Evolutionary conservation across 1,140 invertebrate genomes (phyloP).

Genomic region (Drosophila dunni): DNA sequence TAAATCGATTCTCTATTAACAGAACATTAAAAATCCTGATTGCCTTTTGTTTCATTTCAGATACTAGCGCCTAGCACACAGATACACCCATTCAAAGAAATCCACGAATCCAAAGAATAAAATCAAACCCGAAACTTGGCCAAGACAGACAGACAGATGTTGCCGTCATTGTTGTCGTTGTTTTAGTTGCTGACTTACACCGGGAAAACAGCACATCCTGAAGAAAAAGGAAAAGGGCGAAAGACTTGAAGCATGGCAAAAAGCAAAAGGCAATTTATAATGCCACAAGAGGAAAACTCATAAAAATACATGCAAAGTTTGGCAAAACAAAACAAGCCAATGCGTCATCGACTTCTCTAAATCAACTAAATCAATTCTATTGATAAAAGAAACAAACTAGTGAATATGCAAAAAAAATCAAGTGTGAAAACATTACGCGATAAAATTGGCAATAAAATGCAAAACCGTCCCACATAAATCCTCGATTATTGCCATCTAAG

Average conservation of each 20-base stretch:
- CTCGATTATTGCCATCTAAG: conserved; percentile 25
- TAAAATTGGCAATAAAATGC: conserved; percentile 69
- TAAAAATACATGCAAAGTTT: conserved; percentile 26
- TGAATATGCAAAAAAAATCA: conserved; percentile 13
- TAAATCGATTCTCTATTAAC: conserved; percentile 81
- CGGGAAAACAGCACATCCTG: conserved; percentile 24
- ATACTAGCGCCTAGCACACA: conserved; percentile 55
- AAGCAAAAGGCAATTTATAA: conserved; percentile 60
- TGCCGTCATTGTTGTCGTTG: conserved; percentile 53
- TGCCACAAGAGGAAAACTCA: conserved; percentile 39
- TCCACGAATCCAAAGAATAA: conserved; percentile 39
- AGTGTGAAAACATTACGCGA: conserved; percentile 52
- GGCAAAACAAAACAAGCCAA: conserved; percentile 37
- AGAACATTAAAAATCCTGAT: conserved; percentile 77
- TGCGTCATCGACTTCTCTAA: conserved; percentile 22
- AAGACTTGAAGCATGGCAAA: conserved; percentile 38
- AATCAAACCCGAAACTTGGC: conserved; percentile 17
- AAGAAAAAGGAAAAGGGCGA: conserved; percentile 3
- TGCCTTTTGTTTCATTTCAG: conserved; percentile 77
- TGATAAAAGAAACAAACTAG: conserved; percentile 13
- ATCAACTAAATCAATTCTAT: conserved; percentile 38
- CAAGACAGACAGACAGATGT: conserved; percentile 52
- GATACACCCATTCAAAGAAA: conserved; percentile 12
- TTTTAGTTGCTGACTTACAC: neutral
- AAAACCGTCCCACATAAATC: conserved; percentile 47